Conservation (phyloP, 2,797 vertebrate genomes). For the Vultur gryphus region DNA sequence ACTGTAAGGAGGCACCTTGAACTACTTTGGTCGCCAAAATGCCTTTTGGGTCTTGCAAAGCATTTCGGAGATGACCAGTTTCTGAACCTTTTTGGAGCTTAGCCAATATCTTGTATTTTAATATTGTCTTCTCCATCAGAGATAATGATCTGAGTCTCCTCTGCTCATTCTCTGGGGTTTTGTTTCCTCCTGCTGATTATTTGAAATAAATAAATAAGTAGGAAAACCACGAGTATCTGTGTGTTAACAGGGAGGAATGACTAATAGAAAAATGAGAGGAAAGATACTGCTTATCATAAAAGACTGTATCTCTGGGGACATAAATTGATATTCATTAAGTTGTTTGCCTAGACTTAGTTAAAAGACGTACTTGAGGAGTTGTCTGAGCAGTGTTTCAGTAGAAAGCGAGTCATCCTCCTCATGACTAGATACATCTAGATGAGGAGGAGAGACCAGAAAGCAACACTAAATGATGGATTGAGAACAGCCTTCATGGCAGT, state of each 20-base stretch:
- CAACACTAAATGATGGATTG: constrained; percentile 8
- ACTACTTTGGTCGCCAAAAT: not conserved
- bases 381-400: not conserved
- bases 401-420: constrained; percentile 1
- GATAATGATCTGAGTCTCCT: not conserved
- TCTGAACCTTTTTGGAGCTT: not conserved
- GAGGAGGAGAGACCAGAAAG: not conserved
- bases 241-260: constrained; percentile 14
- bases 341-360: constrained; percentile 46
- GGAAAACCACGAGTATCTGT: not conserved
- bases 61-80: not conserved
- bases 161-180: not conserved
- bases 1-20: not conserved
- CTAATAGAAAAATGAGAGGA: constrained; percentile 16
- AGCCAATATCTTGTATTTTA: not conserved
- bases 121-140: not conserved
- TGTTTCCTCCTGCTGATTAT: not conserved
- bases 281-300: constrained; percentile 14
- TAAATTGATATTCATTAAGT: constrained; percentile 55
- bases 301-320: constrained; percentile 3
- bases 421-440: not conserved
- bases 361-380: not conserved
- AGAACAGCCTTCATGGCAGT: not conserved
- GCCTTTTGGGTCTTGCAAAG: not conserved
- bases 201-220: constrained; percentile 24